Base-by-base conservation (phyloP, 2,113 vertebrate species). In the Sturnus vulgaris region DNA sequence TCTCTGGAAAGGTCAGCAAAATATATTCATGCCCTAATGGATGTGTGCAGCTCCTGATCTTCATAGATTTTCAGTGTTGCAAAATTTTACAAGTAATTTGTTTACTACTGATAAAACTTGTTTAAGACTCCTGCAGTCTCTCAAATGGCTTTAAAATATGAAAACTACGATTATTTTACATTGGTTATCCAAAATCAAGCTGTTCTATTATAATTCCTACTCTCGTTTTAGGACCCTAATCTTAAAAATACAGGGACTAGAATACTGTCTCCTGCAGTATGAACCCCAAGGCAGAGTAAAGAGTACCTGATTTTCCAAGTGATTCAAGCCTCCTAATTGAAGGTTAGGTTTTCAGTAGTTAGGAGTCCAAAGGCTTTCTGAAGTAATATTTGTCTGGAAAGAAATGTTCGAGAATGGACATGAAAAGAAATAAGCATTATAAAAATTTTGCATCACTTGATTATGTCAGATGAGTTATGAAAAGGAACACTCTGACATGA, bases 391-490 rank as follows among this genome's bases (percentile, higher is more conserved):
- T 84, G 86, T 96, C 86, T 95, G 78, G 89, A 69, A 95, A 92
- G 88, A 88, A 83, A 63, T 90, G 64, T 10, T 86, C 50, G 8
- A 31, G n/a, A 81, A 55, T 33, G 46, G 25, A 9, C 0, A 0
- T 66, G 70, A 72, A 81, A 80, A 93, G 27, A 95, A 93, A 84
- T 40, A 75, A 83, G 25, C 25, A 25, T 88, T 91, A 65, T 77
- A 90, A 92, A 96, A 93, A 55, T 39, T 66, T 92, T 93, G 76
- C 86, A 88, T 93, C 93, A 82, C 9, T 90, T 42, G 33, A 24
- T 91, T 95, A 69, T 94, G 79, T 71, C 83, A 96, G 64, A 95
- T 95, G 86, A 95, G 23, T 94, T 96, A 92, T 35, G 83, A 93
- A 95, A 94, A 69, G 52, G 71, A 90, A 73, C 42, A 61, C 42